Conservation (phyloP, 2,797 vertebrate genomes). For the Falco novaeseelandiae region DNA sequence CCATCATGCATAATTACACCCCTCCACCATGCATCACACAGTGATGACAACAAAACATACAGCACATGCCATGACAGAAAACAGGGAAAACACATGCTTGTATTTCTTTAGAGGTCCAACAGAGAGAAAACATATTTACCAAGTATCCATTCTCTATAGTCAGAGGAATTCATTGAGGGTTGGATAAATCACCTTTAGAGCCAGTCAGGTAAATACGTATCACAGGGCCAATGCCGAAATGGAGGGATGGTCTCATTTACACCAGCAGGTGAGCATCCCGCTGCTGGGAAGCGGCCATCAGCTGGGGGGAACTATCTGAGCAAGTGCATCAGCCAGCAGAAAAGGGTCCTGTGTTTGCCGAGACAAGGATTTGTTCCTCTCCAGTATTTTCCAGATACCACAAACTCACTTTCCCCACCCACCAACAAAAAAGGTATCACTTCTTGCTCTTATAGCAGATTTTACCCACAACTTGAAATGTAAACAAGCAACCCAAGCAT, state of each 20-base stretch:
- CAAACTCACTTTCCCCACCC: background rate
- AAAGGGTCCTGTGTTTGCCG: background rate
- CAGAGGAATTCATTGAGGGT: background rate
- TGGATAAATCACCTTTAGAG: background rate
- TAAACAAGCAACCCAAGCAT: background rate
- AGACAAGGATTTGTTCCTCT: background rate
- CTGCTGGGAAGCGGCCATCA: background rate
- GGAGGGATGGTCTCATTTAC: background rate
- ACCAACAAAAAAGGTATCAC: background rate
- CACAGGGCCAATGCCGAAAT: background rate
- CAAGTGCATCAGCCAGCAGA: background rate
- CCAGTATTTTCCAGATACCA: background rate
- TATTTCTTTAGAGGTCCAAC: background rate
- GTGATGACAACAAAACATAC: background rate
- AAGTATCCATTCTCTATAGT: background rate
- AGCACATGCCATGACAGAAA: background rate
- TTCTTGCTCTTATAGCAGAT: background rate
- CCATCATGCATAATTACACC: background rate
- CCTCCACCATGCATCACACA: background rate
- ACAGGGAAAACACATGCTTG: background rate
- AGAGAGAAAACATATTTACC: background rate
- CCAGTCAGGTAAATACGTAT: background rate
- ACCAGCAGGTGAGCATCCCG: background rate
- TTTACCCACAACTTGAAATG: background rate
- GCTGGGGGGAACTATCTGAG: background rate